Evolutionary conservation across 1,140 invertebrate genomes (phyloP).

Genomic region (Rhopalosiphum padi): DNA sequence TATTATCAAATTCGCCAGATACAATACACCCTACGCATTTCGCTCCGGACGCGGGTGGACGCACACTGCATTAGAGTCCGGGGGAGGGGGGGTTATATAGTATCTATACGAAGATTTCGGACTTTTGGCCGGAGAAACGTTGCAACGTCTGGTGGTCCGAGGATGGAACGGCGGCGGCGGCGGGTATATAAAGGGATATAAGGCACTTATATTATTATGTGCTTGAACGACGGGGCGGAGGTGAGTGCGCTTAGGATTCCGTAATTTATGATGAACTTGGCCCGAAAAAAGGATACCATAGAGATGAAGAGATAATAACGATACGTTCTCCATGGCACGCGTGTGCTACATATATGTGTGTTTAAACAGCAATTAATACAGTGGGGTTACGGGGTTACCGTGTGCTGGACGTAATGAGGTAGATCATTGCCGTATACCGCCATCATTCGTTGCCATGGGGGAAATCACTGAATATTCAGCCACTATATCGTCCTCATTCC

Average conservation of each 20-base stretch:
- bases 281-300: background rate
- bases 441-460: background rate
- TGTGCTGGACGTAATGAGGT: constrained; percentile 7
- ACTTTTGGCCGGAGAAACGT: background rate
- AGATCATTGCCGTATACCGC: background rate
- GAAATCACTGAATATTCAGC: background rate
- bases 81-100: background rate
- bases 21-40: background rate
- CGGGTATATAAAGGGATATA: background rate
- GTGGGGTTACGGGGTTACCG: background rate
- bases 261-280: constrained; percentile 37
- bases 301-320: constrained; percentile 40
- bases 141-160: background rate
- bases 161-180: background rate
- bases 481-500: background rate
- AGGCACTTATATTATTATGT: constrained; percentile 2
- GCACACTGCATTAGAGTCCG: background rate
- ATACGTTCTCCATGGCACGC: background rate
- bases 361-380: constrained; percentile 41
- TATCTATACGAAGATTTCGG: background rate
- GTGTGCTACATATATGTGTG: background rate
- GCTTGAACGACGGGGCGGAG: background rate
- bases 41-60: background rate
- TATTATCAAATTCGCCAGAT: background rate
- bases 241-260: background rate